phyloP scores from a whole-genome alignment of 2,113 vertebrate species.

The Megaceryle torquata region DNA sequence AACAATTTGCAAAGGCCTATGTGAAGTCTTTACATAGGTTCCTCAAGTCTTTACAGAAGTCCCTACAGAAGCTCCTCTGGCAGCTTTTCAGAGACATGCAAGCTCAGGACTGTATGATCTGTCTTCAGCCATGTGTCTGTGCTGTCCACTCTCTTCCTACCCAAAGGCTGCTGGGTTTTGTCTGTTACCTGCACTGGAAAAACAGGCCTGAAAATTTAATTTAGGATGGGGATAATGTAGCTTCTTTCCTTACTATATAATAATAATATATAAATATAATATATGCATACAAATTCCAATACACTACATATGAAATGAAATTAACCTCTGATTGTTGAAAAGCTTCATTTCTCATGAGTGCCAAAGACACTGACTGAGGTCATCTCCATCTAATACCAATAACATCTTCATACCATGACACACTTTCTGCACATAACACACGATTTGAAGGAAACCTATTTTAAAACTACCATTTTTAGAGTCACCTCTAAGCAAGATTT shows the following conservation, averaged over 20 bases:
- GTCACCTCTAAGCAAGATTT: background rate
- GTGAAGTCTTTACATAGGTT: background rate
- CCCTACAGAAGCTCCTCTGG: background rate
- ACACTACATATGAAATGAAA: background rate
- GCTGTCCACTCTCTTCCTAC: background rate
- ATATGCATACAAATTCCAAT: background rate
- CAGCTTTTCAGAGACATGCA: fast-evolving
- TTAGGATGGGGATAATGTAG: background rate
- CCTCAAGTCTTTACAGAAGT: fast-evolving
- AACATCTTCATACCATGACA: background rate
- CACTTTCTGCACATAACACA: background rate
- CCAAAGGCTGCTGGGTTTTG: background rate
- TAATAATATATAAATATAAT: background rate
- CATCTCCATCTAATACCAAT: background rate
- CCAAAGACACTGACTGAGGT: background rate
- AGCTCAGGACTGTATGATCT: background rate
- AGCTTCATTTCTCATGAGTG: background rate
- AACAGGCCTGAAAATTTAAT: background rate
- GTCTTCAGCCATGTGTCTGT: background rate
- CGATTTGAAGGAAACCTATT: background rate
- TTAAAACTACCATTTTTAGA: background rate
- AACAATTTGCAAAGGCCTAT: background rate
- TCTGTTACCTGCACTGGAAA: background rate
- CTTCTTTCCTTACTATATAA: background rate
- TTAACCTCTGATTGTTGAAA: background rate